Percentiles rank a stretch among this genome's conserved stretches.
Conservation (phyloP, 2,113 vertebrate species). For the Acanthisitta chloris region DNA sequence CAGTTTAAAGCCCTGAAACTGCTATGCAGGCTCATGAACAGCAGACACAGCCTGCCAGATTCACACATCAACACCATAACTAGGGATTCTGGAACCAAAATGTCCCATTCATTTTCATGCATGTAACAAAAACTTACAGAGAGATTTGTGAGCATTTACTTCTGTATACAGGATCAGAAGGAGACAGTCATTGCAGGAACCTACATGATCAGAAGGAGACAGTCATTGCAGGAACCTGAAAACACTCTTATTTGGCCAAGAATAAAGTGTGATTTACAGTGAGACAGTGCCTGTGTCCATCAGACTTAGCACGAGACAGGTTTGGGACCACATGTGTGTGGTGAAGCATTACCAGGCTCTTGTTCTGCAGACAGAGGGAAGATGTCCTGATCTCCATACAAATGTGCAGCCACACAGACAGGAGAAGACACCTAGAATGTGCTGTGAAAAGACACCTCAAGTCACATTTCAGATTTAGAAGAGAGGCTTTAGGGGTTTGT, state of each 20-base stretch:
- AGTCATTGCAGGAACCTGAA: neutral
- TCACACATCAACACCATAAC: neutral
- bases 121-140: neutral
- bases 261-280: neutral
- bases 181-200: neutral
- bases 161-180: neutral
- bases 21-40: neutral
- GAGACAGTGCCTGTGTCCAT: neutral
- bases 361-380: neutral
- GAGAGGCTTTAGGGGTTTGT: neutral
- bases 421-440: neutral
- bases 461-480: neutral
- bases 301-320: neutral
- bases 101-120: neutral
- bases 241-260: neutral
- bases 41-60: neutral
- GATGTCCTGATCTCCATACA: neutral
- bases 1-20: neutral
- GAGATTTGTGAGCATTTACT: neutral
- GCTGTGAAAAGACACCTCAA: neutral
- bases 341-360: neutral
- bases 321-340: fast-evolving
- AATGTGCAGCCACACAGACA: neutral
- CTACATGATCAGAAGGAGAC: neutral
- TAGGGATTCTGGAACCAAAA: neutral